Base-by-base conservation (phyloP, 2,113 vertebrate genomes). In the Xenopus tropicalis region DNA sequence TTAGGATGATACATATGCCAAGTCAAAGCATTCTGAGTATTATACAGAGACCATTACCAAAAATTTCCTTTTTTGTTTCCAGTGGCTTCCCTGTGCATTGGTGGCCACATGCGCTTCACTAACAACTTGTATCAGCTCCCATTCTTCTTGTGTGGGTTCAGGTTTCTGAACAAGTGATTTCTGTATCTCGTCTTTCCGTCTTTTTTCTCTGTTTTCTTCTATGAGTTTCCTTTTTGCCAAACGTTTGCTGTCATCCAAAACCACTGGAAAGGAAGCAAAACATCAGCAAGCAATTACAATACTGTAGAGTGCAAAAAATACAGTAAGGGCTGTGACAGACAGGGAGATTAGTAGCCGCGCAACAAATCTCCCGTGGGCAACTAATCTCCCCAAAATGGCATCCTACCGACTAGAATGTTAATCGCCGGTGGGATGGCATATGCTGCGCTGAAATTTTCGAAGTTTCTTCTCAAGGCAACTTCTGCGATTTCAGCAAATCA, bases 1-100 rank as follows among this genome's bases (percentile, higher is more conserved):
- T 37, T 9, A 8, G 29, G 29, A 9, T 37, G 6, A 3, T 37
- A 4, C 29, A 37, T 8, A 6, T 37, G 29, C 29, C 29, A 37
- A 37, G 29, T 37, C 29, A 37, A 37, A 37, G 2, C 29, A 37
- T 8, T 5, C 29, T 37, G 10, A 37, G 29, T 37, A 37, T 37
- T 9, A 37, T 37, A 11, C 46, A 1, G 11, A 10, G 14, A 20
- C n/a, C 79, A 91, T 91, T 91, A 98, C 97, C 96, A 98, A 89
- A 90, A 99, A 98, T 90, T 97, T 99, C 83, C 96, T 90, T 65
- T 97, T 98, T 89, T 97, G 95, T 85, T 97, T 99, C 96, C 96
- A 99, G 87, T 97, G 95, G 90, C 94, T 98, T 84, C 95, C 97
- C 82, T 98, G 96, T 77, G 97, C 97, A 23, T 98, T 99, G 21